A percentile compares a stretch with the other conserved stretches of the same genome.
phyloP scores from a whole-genome alignment of 2,797 vertebrate species.

The Meda fulgida region DNA sequence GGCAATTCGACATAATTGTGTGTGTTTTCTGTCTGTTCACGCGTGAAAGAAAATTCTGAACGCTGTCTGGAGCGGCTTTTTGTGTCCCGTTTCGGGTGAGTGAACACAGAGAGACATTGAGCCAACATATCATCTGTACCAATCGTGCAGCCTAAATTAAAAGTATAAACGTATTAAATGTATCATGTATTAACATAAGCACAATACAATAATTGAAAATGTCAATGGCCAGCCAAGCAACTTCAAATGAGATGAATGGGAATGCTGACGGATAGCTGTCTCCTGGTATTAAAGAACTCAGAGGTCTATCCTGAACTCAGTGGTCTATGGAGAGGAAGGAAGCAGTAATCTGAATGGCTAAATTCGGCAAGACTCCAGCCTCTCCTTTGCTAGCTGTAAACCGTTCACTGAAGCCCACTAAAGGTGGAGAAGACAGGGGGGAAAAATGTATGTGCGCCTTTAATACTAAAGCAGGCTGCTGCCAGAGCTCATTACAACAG shows the following conservation, averaged over 20 bases:
- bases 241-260: constrained; percentile 1
- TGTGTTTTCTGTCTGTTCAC: too few species aligned
- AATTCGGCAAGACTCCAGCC: constrained; percentile 52
- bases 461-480: constrained; percentile 68
- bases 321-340: not conserved
- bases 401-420: constrained; percentile 67
- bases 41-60: too few species aligned
- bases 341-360: constrained; percentile 64
- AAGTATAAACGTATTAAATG: not conserved
- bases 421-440: not conserved
- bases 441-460: constrained; percentile 57
- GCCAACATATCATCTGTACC: not conserved
- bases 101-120: too few species aligned
- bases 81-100: too few species aligned
- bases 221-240: not conserved
- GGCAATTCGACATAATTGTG: too few species aligned
- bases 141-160: not conserved
- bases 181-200: not conserved
- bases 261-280: not conserved
- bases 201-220: not conserved
- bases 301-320: not conserved
- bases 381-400: constrained; percentile 64
- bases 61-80: too few species aligned
- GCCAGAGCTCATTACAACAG: constrained; percentile 68
- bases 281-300: not conserved